Evolutionary conservation across 2,113 vertebrate species (phyloP).

Genomic region (Amblyopsis rosae): DNA sequence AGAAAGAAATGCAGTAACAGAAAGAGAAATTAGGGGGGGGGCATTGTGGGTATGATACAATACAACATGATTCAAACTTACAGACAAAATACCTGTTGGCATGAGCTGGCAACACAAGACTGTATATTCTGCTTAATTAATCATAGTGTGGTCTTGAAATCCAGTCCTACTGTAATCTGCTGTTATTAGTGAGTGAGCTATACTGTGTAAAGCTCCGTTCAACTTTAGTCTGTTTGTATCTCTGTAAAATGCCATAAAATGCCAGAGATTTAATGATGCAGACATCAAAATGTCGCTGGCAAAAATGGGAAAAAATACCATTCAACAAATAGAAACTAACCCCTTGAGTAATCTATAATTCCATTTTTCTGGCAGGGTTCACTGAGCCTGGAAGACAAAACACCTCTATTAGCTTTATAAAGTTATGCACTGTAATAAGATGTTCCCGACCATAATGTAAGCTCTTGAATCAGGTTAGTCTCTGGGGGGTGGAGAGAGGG

Average conservation of each 20-base stretch:
- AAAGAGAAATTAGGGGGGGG: no score
- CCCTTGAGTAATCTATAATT: conserved; percentile 13
- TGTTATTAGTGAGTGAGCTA: conserved; percentile 12
- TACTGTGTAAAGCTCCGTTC: background rate
- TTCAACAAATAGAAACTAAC: conserved; percentile 15
- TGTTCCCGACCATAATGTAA: conserved; percentile 32
- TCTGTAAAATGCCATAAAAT: conserved; percentile 32
- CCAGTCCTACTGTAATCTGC: conserved; percentile 10
- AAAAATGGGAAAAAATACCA: background rate
- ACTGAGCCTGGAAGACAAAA: conserved; percentile 23
- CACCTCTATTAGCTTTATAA: conserved; percentile 20
- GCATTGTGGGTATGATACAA: no score
- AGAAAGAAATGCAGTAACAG: no score
- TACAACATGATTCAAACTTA: background rate
- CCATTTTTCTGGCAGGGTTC: background rate
- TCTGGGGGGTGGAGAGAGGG: conserved; percentile 7
- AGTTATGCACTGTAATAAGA: conserved; percentile 33
- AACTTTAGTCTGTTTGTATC: conserved; percentile 19
- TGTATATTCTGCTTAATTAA: conserved; percentile 3
- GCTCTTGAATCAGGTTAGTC: conserved; percentile 46
- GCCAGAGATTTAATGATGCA: conserved; percentile 11
- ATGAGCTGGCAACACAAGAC: background rate
- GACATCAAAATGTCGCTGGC: conserved; percentile 5
- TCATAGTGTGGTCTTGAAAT: conserved; percentile 3
- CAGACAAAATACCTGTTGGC: background rate